phyloP scores from a whole-genome alignment of 1,140 invertebrate genomes.

The Hypothenemus hampei region DNA sequence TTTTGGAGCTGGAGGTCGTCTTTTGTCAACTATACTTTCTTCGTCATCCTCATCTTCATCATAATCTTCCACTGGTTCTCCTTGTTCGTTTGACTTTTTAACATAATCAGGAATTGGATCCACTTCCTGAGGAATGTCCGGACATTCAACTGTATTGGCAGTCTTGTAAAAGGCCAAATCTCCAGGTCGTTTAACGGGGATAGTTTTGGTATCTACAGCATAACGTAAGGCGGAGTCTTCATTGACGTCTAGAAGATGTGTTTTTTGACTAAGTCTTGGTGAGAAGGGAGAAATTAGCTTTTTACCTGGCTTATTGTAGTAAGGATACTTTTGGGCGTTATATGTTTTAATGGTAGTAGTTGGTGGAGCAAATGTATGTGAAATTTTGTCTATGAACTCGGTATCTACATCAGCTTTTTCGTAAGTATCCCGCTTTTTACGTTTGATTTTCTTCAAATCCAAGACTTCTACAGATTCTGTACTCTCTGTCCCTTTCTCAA shows the following conservation, averaged over 20 bases:
- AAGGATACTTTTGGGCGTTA: constrained; percentile 34
- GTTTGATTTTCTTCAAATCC: not conserved
- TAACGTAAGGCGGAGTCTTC: constrained; percentile 56
- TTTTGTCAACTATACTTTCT: constrained; percentile 1
- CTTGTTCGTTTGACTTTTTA: constrained; percentile 43
- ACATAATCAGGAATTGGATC: constrained; percentile 52
- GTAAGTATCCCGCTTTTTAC: constrained; percentile 6
- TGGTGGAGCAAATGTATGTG: constrained; percentile 15
- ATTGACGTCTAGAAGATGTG: constrained; percentile 33
- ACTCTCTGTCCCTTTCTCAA: not conserved
- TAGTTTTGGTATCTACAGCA: constrained; percentile 52
- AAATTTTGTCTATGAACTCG: constrained; percentile 22
- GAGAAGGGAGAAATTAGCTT: not conserved
- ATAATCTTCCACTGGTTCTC: constrained; percentile 32
- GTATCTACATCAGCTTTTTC: constrained; percentile 16
- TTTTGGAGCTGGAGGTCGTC: constrained; percentile 36
- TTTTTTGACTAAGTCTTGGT: not conserved
- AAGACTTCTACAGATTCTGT: not conserved
- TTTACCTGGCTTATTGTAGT: constrained; percentile 29
- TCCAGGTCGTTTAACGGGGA: constrained; percentile 52
- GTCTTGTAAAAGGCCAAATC: constrained; percentile 58
- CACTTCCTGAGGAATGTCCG: constrained; percentile 50
- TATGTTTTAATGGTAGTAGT: not conserved
- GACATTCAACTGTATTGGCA: constrained; percentile 46
- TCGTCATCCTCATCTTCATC: constrained; percentile 35